Evolutionary conservation across 2,888 invertebrate species (phyloP), one percentile per base, ranked within the genome.

Genomic region (Neocrepidodera transversa): DNA sequence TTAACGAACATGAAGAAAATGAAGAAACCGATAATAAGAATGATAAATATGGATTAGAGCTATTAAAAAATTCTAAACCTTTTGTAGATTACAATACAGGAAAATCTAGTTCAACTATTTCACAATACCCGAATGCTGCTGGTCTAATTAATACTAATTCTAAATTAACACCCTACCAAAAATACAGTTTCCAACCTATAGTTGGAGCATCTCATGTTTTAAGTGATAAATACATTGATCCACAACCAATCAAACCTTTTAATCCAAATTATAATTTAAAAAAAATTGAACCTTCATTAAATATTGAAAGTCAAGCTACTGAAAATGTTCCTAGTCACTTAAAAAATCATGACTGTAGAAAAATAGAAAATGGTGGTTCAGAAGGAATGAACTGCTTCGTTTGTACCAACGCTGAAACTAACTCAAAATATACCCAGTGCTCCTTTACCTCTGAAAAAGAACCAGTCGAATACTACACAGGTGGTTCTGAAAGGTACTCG

Each of bases 351-450:
- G 84, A 85, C 66, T 91, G 91, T 67, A 84, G 84, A 69, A 84
- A 85, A 72, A 82, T 88, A 0, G 23, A 51, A 0, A 78, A 82
- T 54, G 87, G 83, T 70, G 84, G 86, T 61, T 68, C 70, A 4
- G 74, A 77, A 59, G 78, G 80, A 1, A 81, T 82, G 74, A 82
- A 80, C 50, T 85, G 85, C 67, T 81, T 80, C 54, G 79, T 85
- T 0, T 87, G 87, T 68, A 81, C 81, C 63, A 82, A 85, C 57
- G 79, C 81, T 0, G 80, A 80, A 51, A 82, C 79, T 1, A 83
- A 83, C n/a, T 82, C 82, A 0, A 82, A 82, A 65, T 85, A 81
- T 52, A 85, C 86, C 59, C 82, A 83, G 58, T 86, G 87, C 65
- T 82, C 83, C 1, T 87, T 85, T 70, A 80, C 80, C 2, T 80